A percentile compares a stretch with the other conserved stretches of the same genome.
phyloP scores from a whole-genome alignment of 2,113 vertebrate species.

The Callocephalon fimbriatum region DNA sequence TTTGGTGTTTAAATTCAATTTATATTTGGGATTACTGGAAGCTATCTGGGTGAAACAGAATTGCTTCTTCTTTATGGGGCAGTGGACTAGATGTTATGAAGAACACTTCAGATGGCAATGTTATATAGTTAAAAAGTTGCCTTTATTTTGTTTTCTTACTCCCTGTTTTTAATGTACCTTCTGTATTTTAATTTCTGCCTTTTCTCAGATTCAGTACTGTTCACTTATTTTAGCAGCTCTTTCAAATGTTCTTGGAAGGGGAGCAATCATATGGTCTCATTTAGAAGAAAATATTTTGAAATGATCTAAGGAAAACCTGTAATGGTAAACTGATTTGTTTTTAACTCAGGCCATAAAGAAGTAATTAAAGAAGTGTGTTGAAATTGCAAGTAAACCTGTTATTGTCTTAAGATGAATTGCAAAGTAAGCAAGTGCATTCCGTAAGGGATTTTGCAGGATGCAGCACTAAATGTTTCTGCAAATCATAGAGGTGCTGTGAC shows the following conservation, averaged over 20 bases:
- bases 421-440: not conserved
- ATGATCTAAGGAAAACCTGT: not conserved
- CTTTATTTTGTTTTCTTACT: not conserved
- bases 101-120: not conserved
- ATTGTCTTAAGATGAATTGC: not conserved
- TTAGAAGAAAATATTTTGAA: constrained; percentile 8
- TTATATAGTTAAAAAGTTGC: not conserved
- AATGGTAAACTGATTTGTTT: not conserved
- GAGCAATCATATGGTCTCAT: not conserved
- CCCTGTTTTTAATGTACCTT: not conserved
- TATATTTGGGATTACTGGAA: not conserved
- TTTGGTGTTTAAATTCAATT: not conserved
- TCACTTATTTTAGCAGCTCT: not conserved
- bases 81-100: not conserved
- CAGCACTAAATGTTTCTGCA: not conserved
- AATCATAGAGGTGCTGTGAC: not conserved
- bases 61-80: not conserved
- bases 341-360: not conserved
- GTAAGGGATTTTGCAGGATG: not conserved
- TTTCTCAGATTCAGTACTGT: not conserved
- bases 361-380: not conserved
- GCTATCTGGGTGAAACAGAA: not conserved
- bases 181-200: not conserved
- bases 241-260: not conserved
- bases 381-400: not conserved